Percentiles rank a stretch among this genome's conserved stretches.
These are phyloP conservation scores for Synergus itoensis DNA, from an alignment of 2,888 invertebrate species.

Conservation along the genomic window DNA sequence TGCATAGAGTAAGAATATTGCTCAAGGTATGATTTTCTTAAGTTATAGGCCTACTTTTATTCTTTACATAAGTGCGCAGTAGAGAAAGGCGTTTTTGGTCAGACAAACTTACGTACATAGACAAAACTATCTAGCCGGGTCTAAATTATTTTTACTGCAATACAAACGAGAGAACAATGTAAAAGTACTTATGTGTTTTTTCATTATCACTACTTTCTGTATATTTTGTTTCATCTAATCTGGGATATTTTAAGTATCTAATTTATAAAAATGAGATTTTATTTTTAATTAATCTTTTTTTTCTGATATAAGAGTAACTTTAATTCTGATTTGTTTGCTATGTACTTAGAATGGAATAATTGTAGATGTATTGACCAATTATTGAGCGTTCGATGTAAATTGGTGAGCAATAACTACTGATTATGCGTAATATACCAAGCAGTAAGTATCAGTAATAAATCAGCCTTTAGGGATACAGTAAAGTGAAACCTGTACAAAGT, in stretches of 20 bases:
- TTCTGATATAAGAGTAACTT: background rate
- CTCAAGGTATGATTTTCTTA: too few relatives aligned
- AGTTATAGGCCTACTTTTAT: background rate
- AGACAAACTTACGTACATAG: background rate
- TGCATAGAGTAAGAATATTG: background rate
- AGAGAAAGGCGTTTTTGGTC: background rate
- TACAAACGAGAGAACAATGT: too few relatives aligned
- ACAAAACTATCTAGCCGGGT: background rate
- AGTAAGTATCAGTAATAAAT: slow-evolving; percentile 5
- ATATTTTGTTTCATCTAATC: background rate
- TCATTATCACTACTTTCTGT: too few relatives aligned
- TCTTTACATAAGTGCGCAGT: background rate
- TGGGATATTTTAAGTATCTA: background rate
- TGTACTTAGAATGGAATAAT: background rate
- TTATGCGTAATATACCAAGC: slow-evolving; percentile 1
- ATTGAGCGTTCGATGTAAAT: background rate
- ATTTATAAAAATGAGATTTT: too few relatives aligned
- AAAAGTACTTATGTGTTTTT: too few relatives aligned
- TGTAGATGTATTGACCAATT: background rate
- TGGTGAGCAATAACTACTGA: background rate
- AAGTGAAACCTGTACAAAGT: background rate
- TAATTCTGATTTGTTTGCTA: background rate
- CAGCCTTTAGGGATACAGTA: slow-evolving; percentile 2
- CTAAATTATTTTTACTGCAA: too few relatives aligned
- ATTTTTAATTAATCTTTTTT: background rate